Percentiles rank a stretch among this genome's conserved stretches.
These are phyloP conservation scores for Eretmocerus hayati DNA, from an alignment of 2,888 invertebrate genomes.

Conservation along the genomic window DNA sequence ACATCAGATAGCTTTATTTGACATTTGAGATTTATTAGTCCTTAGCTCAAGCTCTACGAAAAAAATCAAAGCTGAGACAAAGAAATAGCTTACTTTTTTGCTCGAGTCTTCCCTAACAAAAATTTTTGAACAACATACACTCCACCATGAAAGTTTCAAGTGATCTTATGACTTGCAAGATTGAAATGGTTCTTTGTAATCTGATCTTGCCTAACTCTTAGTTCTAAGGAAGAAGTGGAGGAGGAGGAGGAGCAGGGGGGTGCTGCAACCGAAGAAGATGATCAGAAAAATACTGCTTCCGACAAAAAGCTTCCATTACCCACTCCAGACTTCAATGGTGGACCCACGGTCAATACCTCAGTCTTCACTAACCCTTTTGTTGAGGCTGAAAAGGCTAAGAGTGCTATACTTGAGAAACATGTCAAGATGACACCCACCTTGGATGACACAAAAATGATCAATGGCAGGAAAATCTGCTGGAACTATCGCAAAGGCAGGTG, in stretches of 20 bases:
- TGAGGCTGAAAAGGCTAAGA: constrained; percentile 78
- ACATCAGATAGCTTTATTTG: too few species aligned
- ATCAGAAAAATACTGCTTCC: constrained; percentile 31
- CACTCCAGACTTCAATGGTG: constrained; percentile 57
- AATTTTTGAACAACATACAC: too few species aligned
- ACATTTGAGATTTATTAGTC: too few species aligned
- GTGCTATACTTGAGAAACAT: constrained; percentile 81
- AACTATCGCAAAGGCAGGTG: constrained; percentile 86
- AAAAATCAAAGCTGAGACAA: too few species aligned
- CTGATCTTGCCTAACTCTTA: constrained; percentile 40
- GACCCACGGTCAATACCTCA: constrained; percentile 55
- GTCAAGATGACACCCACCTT: constrained; percentile 76
- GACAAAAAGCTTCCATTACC: constrained; percentile 51
- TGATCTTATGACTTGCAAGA: too few species aligned
- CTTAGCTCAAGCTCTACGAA: too few species aligned
- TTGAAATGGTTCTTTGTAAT: constrained; percentile 42
- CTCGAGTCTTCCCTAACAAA: too few species aligned
- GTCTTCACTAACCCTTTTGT: constrained; percentile 84
- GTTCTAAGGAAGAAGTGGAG: constrained; percentile 37
- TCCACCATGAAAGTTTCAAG: too few species aligned
- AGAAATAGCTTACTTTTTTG: too few species aligned
- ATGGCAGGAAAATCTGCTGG: constrained; percentile 87
- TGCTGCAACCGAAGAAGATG: constrained; percentile 18
- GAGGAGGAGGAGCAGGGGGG: constrained; percentile 24
- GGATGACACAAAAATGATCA: constrained; percentile 69